Conservation (phyloP, 2,888 invertebrate species). For the Drosophila kuntzei region DNA sequence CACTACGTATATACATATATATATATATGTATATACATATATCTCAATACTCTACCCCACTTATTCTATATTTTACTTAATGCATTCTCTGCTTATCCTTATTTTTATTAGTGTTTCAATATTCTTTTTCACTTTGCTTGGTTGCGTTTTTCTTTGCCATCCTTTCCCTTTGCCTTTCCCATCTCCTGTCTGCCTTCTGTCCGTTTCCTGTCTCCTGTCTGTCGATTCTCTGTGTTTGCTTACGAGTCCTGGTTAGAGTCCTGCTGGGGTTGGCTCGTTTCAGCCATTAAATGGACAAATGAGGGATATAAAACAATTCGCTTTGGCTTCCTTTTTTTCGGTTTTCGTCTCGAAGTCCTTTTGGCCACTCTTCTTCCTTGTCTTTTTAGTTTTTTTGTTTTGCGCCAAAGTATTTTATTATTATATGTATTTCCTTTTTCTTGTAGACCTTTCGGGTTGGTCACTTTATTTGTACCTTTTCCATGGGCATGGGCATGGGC, state of each 20-base stretch:
- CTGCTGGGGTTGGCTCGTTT: slow-evolving; percentile 76
- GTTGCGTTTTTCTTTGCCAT: slow-evolving; percentile 75
- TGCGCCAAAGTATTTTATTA: slow-evolving; percentile 75
- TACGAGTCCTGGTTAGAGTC: slow-evolving; percentile 40
- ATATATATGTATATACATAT: neutral
- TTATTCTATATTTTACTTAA: slow-evolving; percentile 82
- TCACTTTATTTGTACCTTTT: slow-evolving; percentile 78
- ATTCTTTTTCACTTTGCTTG: slow-evolving; percentile 82
- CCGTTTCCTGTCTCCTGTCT: neutral
- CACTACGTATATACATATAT: neutral
- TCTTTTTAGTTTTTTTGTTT: slow-evolving; percentile 34
- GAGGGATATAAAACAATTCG: slow-evolving; percentile 85
- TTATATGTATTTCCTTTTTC: slow-evolving; percentile 74
- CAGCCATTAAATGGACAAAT: slow-evolving; percentile 84
- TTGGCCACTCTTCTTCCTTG: slow-evolving; percentile 43
- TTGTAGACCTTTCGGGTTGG: slow-evolving; percentile 73
- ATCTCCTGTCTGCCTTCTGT: slow-evolving; percentile 20
- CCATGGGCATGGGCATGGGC: neutral
- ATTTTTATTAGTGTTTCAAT: slow-evolving; percentile 82
- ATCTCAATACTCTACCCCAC: slow-evolving; percentile 43
- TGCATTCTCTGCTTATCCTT: slow-evolving; percentile 82
- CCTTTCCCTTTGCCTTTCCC: slow-evolving; percentile 45
- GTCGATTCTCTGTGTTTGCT: slow-evolving; percentile 54
- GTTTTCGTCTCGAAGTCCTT: slow-evolving; percentile 51
- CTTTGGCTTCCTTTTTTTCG: slow-evolving; percentile 77